Percentiles rank a stretch among this genome's conserved stretches.
These are phyloP conservation scores for Stomatorhinus walkeri DNA, from an alignment of 2,797 vertebrate species.

Conservation along the genomic window DNA sequence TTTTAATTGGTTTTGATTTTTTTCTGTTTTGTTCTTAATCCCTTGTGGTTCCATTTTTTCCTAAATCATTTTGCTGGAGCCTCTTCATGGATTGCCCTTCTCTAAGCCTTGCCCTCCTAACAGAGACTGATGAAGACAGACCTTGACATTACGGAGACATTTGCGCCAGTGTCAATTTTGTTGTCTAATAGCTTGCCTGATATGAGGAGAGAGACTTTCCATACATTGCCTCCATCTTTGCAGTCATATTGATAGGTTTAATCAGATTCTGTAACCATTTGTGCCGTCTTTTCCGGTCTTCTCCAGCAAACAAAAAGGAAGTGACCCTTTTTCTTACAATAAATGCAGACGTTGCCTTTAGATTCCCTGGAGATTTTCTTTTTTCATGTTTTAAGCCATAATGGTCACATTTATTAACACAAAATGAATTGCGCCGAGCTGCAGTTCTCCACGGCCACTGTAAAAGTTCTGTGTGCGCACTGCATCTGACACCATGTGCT, in stretches of 20 bases:
- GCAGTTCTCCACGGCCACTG: not conserved
- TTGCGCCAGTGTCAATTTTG: not conserved
- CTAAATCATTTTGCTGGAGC: too few species aligned
- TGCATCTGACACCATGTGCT: not conserved
- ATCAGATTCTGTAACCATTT: not conserved
- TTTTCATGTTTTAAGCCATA: not conserved
- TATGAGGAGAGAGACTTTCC: not conserved
- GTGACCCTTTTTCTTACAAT: not conserved
- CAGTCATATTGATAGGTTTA: not conserved
- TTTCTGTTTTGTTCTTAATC: too few species aligned
- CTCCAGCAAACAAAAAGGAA: not conserved
- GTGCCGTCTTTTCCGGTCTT: not conserved
- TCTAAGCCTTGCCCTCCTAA: not conserved
- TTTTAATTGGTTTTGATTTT: not conserved
- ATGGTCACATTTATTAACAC: not conserved
- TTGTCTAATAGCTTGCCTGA: not conserved
- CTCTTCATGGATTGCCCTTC: too few species aligned
- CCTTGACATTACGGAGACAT: not conserved
- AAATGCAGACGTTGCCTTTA: not conserved
- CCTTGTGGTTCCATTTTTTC: too few species aligned
- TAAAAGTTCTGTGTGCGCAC: not conserved
- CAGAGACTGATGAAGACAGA: not conserved
- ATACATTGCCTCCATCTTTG: not conserved
- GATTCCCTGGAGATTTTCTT: not conserved
- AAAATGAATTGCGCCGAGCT: not conserved